Conservation (phyloP, 2,888 invertebrate species). For the Synergus itoensis region DNA sequence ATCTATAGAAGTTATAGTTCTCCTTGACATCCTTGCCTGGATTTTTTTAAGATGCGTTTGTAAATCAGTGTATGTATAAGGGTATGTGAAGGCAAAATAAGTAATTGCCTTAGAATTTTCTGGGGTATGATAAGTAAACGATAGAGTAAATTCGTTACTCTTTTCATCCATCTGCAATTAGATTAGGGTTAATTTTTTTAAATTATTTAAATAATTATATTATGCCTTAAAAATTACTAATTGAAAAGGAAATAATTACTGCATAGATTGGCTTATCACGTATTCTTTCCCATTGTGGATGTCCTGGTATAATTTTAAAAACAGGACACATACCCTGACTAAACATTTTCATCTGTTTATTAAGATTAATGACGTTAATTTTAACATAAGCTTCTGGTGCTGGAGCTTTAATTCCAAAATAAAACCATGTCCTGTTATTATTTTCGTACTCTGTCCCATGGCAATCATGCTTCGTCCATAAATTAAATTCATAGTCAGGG, state of each 20-base stretch:
- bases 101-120: conserved; percentile 86
- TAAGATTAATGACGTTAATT: conserved; percentile 92
- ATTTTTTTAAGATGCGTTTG: conserved; percentile 86
- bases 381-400: conserved; percentile 82
- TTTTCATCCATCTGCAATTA: conserved; percentile 81
- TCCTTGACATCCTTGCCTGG: conserved; percentile 81
- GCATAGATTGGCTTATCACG: conserved; percentile 88
- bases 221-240: background rate
- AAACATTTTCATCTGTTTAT: conserved; percentile 94
- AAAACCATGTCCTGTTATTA: conserved; percentile 95
- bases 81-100: conserved; percentile 95
- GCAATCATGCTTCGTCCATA: conserved; percentile 95
- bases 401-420: conserved; percentile 87
- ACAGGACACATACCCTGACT: conserved; percentile 95
- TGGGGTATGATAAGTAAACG: conserved; percentile 85
- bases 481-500: conserved; percentile 89
- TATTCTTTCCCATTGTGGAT: conserved; percentile 91
- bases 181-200: conserved; percentile 46
- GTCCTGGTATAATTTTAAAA: conserved; percentile 86
- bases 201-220: conserved; percentile 31
- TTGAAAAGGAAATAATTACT: conserved; percentile 78
- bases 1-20: conserved; percentile 76
- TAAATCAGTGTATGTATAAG: conserved; percentile 91
- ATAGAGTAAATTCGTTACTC: conserved; percentile 86
- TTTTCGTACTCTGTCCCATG: conserved; percentile 92